Percentiles rank a stretch among this genome's conserved stretches.
These are phyloP conservation scores for Perca fluviatilis DNA, from an alignment of 2,113 vertebrate genomes.

Conservation along the genomic window DNA sequence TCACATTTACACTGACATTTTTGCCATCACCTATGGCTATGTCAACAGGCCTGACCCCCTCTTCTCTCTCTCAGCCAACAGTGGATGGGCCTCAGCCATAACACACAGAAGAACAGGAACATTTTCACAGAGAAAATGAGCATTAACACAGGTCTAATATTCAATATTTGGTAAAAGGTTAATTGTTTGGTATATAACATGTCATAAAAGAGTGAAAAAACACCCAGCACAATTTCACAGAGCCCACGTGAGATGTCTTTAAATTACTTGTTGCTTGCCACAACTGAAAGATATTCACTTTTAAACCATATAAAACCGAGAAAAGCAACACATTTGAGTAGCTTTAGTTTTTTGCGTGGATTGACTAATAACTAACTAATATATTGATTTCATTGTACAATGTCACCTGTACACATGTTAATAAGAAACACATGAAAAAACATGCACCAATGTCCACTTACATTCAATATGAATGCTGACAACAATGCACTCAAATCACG, in stretches of 20 bases:
- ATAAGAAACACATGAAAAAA: neutral
- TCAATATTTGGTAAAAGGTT: slow-evolving; percentile 21
- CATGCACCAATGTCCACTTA: neutral
- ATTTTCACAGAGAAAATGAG: slow-evolving; percentile 22
- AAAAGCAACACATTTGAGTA: neutral
- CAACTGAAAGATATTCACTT: neutral
- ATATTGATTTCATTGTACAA: neutral
- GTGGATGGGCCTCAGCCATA: slow-evolving; percentile 50
- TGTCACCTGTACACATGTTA: slow-evolving; percentile 1
- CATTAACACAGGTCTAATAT: slow-evolving; percentile 24
- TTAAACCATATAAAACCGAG: neutral
- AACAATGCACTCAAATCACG: neutral
- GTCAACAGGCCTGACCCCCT: slow-evolving; percentile 78
- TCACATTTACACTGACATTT: slow-evolving; percentile 89
- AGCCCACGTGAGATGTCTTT: neutral
- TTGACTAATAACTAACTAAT: neutral
- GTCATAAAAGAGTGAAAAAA: neutral
- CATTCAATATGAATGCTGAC: neutral
- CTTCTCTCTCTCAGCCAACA: slow-evolving; percentile 33
- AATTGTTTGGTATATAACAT: neutral
- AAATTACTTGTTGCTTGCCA: neutral
- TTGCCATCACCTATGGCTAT: slow-evolving; percentile 87
- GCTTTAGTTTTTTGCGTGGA: no score
- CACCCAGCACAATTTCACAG: no score
- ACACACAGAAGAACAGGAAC: slow-evolving; percentile 42